Conservation (phyloP, 2,113 vertebrate species). For the Mesocricetus auratus region DNA sequence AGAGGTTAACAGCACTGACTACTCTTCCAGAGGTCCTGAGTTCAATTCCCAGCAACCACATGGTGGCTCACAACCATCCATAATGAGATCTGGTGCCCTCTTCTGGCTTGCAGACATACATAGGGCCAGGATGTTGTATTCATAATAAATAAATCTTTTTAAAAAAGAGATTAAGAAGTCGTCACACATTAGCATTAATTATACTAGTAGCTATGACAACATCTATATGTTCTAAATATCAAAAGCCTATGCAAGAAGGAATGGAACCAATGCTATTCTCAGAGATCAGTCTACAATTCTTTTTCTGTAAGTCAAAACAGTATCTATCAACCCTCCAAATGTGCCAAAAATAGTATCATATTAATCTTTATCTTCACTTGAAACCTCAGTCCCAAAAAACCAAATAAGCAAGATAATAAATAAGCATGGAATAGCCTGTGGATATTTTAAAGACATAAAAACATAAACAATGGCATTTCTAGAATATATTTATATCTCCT, state of each 20-base stretch:
- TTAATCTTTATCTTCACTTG: slow-evolving; percentile 27
- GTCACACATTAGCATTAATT: background rate
- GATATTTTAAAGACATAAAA: background rate
- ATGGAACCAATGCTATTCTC: slow-evolving; percentile 61
- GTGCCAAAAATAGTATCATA: slow-evolving; percentile 58
- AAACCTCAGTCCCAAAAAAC: slow-evolving; percentile 38
- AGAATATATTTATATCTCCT: slow-evolving; percentile 39
- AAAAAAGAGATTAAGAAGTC: slow-evolving; percentile 25
- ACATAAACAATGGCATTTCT: background rate
- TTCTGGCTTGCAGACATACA: too few relatives aligned
- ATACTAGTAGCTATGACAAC: background rate
- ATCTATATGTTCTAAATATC: background rate
- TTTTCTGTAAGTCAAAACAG: slow-evolving; percentile 71
- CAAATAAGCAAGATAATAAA: background rate
- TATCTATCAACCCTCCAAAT: background rate
- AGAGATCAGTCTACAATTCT: slow-evolving; percentile 42
- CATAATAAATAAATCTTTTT: too few relatives aligned
- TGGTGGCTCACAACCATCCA: too few relatives aligned
- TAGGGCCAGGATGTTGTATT: too few relatives aligned
- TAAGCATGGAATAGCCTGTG: background rate
- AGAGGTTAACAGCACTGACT: too few relatives aligned
- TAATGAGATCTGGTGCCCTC: too few relatives aligned
- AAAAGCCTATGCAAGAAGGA: slow-evolving; percentile 39
- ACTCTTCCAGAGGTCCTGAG: too few relatives aligned
- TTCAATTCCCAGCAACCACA: too few relatives aligned